Conservation (phyloP, 1,140 invertebrate genomes). For the Drosophila paulistorum region DNA sequence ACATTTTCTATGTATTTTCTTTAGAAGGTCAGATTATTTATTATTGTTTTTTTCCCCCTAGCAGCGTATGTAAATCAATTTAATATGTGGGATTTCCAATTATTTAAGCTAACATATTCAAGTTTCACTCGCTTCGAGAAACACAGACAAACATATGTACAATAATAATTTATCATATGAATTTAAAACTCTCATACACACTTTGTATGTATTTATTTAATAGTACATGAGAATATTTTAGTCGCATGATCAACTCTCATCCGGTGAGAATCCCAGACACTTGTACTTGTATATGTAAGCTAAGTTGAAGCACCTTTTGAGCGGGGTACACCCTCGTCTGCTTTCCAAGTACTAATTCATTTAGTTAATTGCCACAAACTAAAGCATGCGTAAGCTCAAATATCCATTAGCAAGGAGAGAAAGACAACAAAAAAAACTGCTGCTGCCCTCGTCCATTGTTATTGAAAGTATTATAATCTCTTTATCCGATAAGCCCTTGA, state of each 20-base stretch:
- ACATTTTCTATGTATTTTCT: neutral
- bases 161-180: slow-evolving; percentile 3
- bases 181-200: slow-evolving; percentile 8
- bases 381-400: too few species aligned
- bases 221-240: neutral
- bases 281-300: slow-evolving; percentile 20
- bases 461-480: too few species aligned
- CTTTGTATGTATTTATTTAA: neutral
- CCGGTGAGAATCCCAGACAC: neutral
- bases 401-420: too few species aligned
- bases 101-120: neutral
- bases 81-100: slow-evolving; percentile 10
- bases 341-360: too few species aligned
- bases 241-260: slow-evolving; percentile 5
- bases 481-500: too few species aligned
- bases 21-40: neutral
- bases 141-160: neutral
- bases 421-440: too few species aligned
- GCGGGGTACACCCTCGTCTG: too few species aligned
- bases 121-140: neutral
- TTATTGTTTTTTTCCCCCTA: neutral
- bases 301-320: slow-evolving; percentile 42
- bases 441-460: too few species aligned
- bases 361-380: too few species aligned
- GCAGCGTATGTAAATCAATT: slow-evolving; percentile 1